Base-by-base conservation (phyloP, 2,113 vertebrate genomes). In the Thalassarche chlororhynchos region DNA sequence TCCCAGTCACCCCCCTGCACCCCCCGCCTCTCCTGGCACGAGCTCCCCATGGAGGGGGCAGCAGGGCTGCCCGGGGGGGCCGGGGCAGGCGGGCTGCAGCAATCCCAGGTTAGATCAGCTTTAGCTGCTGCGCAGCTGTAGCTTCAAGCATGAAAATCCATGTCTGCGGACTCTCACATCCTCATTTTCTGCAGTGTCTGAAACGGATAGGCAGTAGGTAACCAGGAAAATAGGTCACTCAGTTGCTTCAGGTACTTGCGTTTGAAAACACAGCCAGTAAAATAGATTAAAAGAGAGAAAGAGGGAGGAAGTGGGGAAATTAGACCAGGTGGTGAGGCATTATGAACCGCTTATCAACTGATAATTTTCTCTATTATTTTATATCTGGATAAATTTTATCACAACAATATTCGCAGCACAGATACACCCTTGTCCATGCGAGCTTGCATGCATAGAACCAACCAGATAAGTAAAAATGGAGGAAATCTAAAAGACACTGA, bases 1-100 rank as follows among this genome's bases (percentile, higher is more conserved):
- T 44, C 21, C 38, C 57, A 3, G 38, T 32, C 24, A 4, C 34
- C 5, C 46, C 36, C 40, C 38, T 5, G 58, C 38, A 24, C 18
- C 26, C 24, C 24, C 57, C 4, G 9, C 38, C 36, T 5, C 25
- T 44, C 34, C 64, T 4, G 6, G n/a, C 29, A 40, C 0, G 2
- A 32, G 42, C 3, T 42, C 40, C 14, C 25, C 25, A 6, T 1
- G 4, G 49, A 64, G 64, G 6, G 18, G 31, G 26, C 68, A 29
- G 51, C 21, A 5, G 19, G 24, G 5, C 72, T 19, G 57, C 34
- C 7, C 0, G 2, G 32, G 19, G 36, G 44, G 7, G 8, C 7
- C 1, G 1, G 38, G 34, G 34, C 25, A 9, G 51, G 20, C 0
- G 1, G 17, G 74, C 13, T 5, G 54, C 71, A 46, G n/a, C 28